Evolutionary conservation across 1,140 invertebrate species (phyloP).

Genomic region (Pseudomyrmex flavicornis): DNA sequence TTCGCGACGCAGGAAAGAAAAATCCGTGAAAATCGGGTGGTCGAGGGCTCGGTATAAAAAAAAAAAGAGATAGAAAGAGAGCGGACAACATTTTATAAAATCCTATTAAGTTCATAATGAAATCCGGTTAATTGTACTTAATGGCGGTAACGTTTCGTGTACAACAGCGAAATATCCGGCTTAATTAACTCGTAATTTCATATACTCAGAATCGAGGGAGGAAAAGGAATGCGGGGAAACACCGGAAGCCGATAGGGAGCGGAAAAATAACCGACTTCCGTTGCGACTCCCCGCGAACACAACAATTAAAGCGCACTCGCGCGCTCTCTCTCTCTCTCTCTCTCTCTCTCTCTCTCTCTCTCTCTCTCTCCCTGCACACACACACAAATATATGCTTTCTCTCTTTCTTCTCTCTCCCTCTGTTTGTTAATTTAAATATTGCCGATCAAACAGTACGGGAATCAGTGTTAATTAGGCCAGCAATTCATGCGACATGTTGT

Average conservation of each 20-base stretch:
- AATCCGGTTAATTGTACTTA: constrained; percentile 26
- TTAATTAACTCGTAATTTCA: constrained; percentile 64
- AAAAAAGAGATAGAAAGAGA: not conserved
- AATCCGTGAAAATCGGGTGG: no score
- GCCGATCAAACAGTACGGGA: constrained; percentile 3
- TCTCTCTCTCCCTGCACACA: no score
- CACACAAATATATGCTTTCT: no score
- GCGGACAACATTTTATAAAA: constrained; percentile 4
- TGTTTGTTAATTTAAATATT: constrained; percentile 7
- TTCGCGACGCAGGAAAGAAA: not conserved
- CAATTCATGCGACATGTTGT: constrained; percentile 38
- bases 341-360: not conserved
- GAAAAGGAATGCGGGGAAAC: constrained; percentile 1
- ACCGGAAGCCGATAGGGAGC: not conserved
- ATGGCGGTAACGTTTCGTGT: not conserved
- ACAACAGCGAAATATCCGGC: constrained; percentile 30
- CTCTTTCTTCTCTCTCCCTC: not conserved
- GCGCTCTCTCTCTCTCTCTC: not conserved
- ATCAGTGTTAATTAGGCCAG: constrained; percentile 8
- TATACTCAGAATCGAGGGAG: constrained; percentile 19
- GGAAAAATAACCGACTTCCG: not conserved
- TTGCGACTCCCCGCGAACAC: constrained; percentile 10
- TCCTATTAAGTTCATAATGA: constrained; percentile 1
- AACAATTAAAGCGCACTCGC: not conserved
- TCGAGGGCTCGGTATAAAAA: not conserved